phyloP scores from a whole-genome alignment of 1,140 invertebrate genomes.

The Atopsyche davidsoni region DNA sequence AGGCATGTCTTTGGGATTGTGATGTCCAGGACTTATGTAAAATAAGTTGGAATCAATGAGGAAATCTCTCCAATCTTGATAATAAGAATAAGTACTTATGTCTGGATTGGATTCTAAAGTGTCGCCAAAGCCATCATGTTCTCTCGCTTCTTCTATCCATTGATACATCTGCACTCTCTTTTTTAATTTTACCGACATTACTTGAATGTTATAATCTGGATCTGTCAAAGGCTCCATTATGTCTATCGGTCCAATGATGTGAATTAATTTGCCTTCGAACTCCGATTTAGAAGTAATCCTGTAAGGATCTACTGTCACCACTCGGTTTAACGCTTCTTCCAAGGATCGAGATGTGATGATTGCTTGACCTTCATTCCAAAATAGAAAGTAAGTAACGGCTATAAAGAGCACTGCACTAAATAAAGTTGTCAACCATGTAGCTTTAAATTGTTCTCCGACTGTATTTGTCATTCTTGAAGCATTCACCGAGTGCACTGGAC shows the following conservation, averaged over 20 bases:
- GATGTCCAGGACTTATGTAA: conserved; percentile 65
- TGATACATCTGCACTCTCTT: conserved; percentile 85
- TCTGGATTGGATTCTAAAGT: conserved; percentile 34
- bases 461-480: conserved; percentile 30
- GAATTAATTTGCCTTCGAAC: conserved; percentile 69
- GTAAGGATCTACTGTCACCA: conserved; percentile 51
- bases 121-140: conserved; percentile 33
- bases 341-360: conserved; percentile 64
- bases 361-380: conserved; percentile 72
- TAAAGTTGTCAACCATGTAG: conserved; percentile 56
- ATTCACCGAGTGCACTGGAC: background rate
- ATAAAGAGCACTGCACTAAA: conserved; percentile 54
- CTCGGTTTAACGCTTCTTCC: conserved; percentile 61
- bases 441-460: conserved; percentile 53
- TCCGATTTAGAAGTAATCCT: conserved; percentile 49
- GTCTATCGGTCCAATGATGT: conserved; percentile 64
- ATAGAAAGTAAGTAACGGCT: conserved; percentile 54
- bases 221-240: conserved; percentile 77
- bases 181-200: conserved; percentile 66
- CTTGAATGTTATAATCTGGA: conserved; percentile 69
- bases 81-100: conserved; percentile 65
- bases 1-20: conserved; percentile 68
- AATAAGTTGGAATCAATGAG: conserved; percentile 71
- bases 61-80: conserved; percentile 76
- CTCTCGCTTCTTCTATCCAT: conserved; percentile 72